Conservation (phyloP, 2,888 invertebrate genomes). For the Nephrotoma flavescens region DNA sequence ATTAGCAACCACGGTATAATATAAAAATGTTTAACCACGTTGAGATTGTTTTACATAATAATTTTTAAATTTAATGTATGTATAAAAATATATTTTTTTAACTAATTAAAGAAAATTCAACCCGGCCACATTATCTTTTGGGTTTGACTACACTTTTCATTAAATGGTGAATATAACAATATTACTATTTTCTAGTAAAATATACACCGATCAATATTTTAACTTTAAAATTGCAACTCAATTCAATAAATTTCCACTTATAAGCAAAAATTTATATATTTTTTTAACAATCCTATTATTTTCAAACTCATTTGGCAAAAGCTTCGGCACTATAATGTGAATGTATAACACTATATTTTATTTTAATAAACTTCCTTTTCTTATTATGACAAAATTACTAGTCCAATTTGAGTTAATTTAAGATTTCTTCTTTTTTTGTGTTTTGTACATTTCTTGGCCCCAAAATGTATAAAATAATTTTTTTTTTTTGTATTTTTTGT, state of each 20-base stretch:
- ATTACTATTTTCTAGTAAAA: too few species aligned
- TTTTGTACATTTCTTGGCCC: neutral
- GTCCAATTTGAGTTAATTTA: neutral
- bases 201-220: too few species aligned
- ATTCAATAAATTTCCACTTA: neutral
- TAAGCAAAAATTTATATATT: neutral
- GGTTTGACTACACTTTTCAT: too few species aligned
- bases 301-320: neutral
- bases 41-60: too few species aligned
- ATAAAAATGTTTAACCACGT: too few species aligned
- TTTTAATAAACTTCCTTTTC: neutral
- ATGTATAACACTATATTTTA: neutral
- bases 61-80: too few species aligned
- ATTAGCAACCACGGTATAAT: too few species aligned
- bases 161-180: too few species aligned
- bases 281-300: neutral
- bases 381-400: neutral
- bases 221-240: neutral
- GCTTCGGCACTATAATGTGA: neutral
- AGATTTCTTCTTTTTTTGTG: neutral
- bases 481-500: neutral
- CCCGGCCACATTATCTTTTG: too few species aligned
- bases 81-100: too few species aligned
- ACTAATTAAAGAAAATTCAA: too few species aligned
- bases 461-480: neutral